These are phyloP conservation scores for Lathronympha strigana DNA, from an alignment of 2,888 invertebrate genomes.

Conservation along the genomic window DNA sequence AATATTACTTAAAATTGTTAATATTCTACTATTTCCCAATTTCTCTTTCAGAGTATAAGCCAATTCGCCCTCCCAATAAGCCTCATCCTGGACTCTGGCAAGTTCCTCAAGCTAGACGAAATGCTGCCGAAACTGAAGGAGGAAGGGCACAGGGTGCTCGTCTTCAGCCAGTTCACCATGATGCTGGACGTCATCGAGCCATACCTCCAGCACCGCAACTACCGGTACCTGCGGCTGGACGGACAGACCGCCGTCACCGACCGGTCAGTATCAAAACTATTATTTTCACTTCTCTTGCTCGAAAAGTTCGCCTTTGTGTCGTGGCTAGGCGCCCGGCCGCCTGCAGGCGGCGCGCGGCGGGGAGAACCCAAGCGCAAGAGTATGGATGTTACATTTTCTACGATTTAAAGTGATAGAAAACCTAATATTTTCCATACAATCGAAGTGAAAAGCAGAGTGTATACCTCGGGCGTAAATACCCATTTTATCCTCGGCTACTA, in stretches of 20 bases:
- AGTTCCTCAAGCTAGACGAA: conserved; percentile 91
- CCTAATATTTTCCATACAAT: no score
- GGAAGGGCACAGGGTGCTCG: conserved; percentile 91
- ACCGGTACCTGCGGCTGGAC: conserved; percentile 93
- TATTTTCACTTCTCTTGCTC: no score
- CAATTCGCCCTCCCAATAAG: conserved; percentile 87
- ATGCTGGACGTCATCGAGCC: conserved; percentile 96
- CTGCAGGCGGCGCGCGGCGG: no score
- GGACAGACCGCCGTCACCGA: conserved; percentile 94
- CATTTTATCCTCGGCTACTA: no score
- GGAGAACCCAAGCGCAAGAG: no score
- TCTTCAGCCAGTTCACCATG: conserved; percentile 99
- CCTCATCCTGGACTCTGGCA: conserved; percentile 92
- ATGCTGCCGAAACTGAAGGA: conserved; percentile 89
- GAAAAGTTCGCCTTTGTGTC: no score
- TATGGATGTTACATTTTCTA: no score
- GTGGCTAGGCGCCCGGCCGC: no score
- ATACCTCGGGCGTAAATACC: no score
- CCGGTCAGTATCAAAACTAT: conserved; percentile 70
- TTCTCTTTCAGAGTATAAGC: conserved; percentile 81
- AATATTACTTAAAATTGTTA: no score
- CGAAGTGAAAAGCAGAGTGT: no score
- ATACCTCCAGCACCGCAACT: conserved; percentile 89
- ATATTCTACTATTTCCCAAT: neutral
- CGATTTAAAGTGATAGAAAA: no score